Evolutionary conservation across 2,888 invertebrate genomes (phyloP), one percentile per base, ranked within the genome.

Genomic region (Cynaeus angustus): DNA sequence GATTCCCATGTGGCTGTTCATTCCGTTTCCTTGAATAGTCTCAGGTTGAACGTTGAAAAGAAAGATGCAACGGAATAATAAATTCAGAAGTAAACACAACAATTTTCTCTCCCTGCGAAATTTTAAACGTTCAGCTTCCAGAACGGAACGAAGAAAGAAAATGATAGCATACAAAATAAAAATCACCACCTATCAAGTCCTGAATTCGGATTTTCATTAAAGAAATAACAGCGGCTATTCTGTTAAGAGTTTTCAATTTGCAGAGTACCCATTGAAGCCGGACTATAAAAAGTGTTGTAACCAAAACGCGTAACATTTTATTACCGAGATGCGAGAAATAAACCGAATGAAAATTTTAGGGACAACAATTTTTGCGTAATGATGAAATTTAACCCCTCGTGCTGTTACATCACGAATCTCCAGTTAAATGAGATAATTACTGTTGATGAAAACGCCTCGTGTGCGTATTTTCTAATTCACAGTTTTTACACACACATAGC

Each of bases 1-100:
- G 66, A 70, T 70, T 67, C 53, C 46, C 66, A 53, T 52, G 52
- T 59, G 59, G 16, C 65, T 50, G 16, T 53, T 65, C 58, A 30
- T 65, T 66, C 66, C 53, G 56, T 45, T 61, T 61, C 26, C 45
- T 52, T 61, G 61, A 43, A 59, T 26, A 43, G 55, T 68, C 46
- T 28, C 61, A 26, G 55, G 61, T 62, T 68, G 46, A 28, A 43
- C 61, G 55, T 59, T 55, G n/a, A n/a, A n/a, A n/a, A n/a, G 50
- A 38, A 52, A 12, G 61, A 53, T 52, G 53, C 61, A 61, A 50
- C n/a, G 28, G 45, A 14, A 28, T 45, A 26, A 45, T 58, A 58
- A 38, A 41, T 33, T 41, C 10, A 21, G 9, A 7, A n/a, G 38
- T 53, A 53, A 53, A 43, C 53, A 21, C 14, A 56, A 56, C n/a